Percentiles rank a stretch among this genome's conserved stretches.
phyloP scores from a whole-genome alignment of 2,113 vertebrate genomes.

The Rhinolophus ferrumequinum region DNA sequence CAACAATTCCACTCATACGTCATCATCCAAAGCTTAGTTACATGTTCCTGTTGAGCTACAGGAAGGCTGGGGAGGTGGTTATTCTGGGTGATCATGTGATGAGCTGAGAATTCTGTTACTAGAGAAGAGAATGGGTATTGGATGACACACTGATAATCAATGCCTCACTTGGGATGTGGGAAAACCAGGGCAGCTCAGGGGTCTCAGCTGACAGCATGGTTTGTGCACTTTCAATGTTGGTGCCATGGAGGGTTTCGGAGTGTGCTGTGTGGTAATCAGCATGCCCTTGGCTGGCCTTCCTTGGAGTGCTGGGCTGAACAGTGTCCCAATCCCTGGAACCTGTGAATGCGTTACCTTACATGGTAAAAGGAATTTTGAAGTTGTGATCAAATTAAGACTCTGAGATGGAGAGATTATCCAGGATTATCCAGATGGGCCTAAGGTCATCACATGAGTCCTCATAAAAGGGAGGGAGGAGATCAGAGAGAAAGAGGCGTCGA shows the following conservation, averaged over 20 bases:
- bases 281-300: neutral
- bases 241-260: neutral
- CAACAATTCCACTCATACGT: neutral
- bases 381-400: neutral
- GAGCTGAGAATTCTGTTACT: constrained; percentile 3
- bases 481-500: neutral
- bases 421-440: neutral
- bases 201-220: neutral
- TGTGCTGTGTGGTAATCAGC: neutral
- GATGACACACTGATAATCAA: neutral
- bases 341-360: neutral
- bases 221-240: neutral
- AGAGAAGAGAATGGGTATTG: constrained; percentile 18
- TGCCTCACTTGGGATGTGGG: neutral
- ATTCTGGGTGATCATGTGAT: neutral
- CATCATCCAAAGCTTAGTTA: neutral
- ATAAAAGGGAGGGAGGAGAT: neutral
- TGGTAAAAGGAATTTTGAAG: neutral
- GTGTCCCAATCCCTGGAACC: neutral
- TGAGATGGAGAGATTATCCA: neutral
- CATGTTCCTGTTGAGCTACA: neutral
- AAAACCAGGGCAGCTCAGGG: neutral
- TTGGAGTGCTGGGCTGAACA: neutral
- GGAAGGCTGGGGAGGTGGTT: neutral
- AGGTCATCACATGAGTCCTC: neutral